phyloP scores from a whole-genome alignment of 2,888 invertebrate species.

The Sesia apiformis region DNA sequence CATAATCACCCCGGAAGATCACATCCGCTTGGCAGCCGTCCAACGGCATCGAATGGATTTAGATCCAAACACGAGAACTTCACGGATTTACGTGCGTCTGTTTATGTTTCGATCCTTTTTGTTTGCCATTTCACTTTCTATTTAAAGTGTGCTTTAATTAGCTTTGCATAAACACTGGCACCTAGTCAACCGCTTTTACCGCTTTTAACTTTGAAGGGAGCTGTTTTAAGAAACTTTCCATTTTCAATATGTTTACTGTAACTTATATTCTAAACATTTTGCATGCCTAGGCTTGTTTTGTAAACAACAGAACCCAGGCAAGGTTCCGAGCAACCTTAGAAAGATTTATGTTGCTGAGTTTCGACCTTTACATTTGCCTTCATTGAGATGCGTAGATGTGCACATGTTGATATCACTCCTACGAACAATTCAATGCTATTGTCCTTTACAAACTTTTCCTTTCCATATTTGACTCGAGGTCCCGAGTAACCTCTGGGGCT shows the following conservation, averaged over 20 bases:
- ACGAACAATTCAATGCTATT: conserved; percentile 1
- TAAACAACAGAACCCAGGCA: too few relatives aligned
- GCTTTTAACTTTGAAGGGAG: too few relatives aligned
- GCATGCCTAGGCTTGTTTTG: too few relatives aligned
- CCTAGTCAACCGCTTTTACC: too few relatives aligned
- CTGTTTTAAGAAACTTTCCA: too few relatives aligned
- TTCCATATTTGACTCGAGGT: conserved; percentile 27
- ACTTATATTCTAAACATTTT: too few relatives aligned
- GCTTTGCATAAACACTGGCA: background rate
- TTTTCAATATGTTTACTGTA: too few relatives aligned
- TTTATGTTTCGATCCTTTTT: conserved; percentile 24
- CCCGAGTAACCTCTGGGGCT: background rate
- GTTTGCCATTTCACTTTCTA: conserved; percentile 15
- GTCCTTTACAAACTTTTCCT: conserved; percentile 13
- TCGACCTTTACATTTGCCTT: background rate
- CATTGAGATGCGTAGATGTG: background rate
- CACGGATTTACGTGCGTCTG: conserved; percentile 27
- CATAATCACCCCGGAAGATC: conserved; percentile 60
- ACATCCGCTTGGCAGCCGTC: conserved; percentile 61
- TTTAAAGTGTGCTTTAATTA: conserved; percentile 1
- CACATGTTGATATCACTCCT: conserved; percentile 1
- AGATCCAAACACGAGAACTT: conserved; percentile 23
- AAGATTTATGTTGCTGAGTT: too few relatives aligned
- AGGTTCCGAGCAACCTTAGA: too few relatives aligned
- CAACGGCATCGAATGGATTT: conserved; percentile 38